phyloP scores from a whole-genome alignment of 1,140 invertebrate species.

The Musca vetustissima region DNA sequence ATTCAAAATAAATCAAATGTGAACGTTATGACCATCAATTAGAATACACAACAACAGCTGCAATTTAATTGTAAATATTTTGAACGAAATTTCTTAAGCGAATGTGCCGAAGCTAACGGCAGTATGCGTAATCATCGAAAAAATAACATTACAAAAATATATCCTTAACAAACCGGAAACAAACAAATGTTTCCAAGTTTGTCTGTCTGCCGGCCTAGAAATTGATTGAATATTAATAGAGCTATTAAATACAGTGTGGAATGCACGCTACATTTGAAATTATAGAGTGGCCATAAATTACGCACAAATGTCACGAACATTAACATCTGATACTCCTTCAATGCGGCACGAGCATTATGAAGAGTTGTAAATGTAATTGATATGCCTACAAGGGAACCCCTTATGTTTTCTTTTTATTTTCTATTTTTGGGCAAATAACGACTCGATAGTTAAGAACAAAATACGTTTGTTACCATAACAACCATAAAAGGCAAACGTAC shows the following conservation, averaged over 20 bases:
- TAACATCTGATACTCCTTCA: too few species aligned
- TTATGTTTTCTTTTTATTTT: too few species aligned
- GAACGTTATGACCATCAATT: slow-evolving; percentile 2
- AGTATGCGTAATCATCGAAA: neutral
- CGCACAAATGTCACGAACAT: too few species aligned
- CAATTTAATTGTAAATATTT: slow-evolving; percentile 11
- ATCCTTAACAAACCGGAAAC: neutral
- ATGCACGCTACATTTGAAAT: too few species aligned
- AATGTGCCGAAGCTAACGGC: neutral
- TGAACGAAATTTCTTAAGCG: neutral
- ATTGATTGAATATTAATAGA: slow-evolving; percentile 19
- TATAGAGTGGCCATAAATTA: too few species aligned
- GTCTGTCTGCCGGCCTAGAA: neutral
- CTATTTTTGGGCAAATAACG: too few species aligned
- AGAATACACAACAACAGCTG: slow-evolving; percentile 8
- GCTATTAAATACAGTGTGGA: neutral
- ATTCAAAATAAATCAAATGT: slow-evolving; percentile 1
- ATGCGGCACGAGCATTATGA: too few species aligned
- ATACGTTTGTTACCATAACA: too few species aligned
- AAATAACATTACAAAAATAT: neutral
- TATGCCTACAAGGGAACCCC: too few species aligned
- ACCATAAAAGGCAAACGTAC: too few species aligned
- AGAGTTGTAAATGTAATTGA: too few species aligned
- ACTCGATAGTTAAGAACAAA: too few species aligned
- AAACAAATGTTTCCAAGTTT: neutral